These are phyloP conservation scores for Hydrolagus colliei DNA, from an alignment of 2,797 vertebrate species.

Conservation along the genomic window DNA sequence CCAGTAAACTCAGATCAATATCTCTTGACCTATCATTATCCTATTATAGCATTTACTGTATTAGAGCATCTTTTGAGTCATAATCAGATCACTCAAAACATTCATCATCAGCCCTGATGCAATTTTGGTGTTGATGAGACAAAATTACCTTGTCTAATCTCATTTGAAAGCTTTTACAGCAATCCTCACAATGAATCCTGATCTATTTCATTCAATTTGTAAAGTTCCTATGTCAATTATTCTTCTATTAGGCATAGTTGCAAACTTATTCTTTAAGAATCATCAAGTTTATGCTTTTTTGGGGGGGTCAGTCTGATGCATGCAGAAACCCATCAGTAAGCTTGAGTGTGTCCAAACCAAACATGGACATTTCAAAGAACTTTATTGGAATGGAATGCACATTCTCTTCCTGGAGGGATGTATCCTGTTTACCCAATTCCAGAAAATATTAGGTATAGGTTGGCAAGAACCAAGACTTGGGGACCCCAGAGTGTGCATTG, in stretches of 20 bases:
- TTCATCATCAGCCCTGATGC: background rate
- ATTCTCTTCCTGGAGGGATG: too few relatives aligned
- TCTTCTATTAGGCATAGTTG: background rate
- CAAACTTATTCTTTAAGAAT: background rate
- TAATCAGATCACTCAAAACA: slow-evolving; percentile 8
- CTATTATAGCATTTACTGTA: background rate
- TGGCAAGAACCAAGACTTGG: too few relatives aligned
- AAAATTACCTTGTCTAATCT: background rate
- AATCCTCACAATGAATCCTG: background rate
- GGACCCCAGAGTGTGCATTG: too few relatives aligned
- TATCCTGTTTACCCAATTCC: too few relatives aligned
- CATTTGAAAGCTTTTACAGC: slow-evolving; percentile 11
- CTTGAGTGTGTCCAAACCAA: too few relatives aligned
- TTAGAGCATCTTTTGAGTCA: background rate
- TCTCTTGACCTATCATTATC: background rate
- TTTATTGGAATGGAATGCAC: too few relatives aligned
- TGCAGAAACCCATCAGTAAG: too few relatives aligned
- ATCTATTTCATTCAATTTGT: background rate
- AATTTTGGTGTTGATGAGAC: background rate
- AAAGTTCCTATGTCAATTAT: background rate
- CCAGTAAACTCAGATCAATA: slow-evolving; percentile 19
- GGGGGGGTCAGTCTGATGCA: too few relatives aligned
- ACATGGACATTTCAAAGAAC: too few relatives aligned
- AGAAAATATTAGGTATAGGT: too few relatives aligned
- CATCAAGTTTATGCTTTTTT: background rate